These are phyloP conservation scores for Notoglanidium macrostoma DNA, from an alignment of 2,797 vertebrate genomes.

Conservation along the genomic window DNA sequence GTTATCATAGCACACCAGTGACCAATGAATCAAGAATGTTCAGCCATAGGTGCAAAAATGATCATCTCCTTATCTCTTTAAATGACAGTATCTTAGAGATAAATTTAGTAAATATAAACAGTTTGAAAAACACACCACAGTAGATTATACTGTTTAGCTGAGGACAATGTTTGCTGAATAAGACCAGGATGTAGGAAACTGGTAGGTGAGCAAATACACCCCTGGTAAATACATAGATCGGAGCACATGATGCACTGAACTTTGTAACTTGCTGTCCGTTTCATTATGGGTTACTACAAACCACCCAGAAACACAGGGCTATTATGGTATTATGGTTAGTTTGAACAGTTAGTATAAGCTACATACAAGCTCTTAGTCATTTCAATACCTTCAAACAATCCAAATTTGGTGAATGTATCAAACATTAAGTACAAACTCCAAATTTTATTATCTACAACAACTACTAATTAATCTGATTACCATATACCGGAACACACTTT, in stretches of 20 bases:
- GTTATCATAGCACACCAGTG: neutral
- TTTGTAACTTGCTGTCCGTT: conserved; percentile 22
- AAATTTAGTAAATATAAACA: neutral
- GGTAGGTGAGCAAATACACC: conserved; percentile 68
- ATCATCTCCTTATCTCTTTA: neutral
- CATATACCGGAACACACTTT: neutral
- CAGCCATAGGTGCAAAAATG: neutral
- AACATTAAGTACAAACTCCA: neutral
- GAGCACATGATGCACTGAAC: conserved; percentile 51
- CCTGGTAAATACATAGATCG: conserved; percentile 66
- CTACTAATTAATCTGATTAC: neutral
- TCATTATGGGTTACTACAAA: neutral
- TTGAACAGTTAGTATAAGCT: neutral
- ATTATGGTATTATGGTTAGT: neutral
- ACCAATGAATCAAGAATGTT: neutral
- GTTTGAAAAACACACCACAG: neutral
- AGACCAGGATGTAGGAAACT: conserved; percentile 74
- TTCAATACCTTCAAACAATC: neutral
- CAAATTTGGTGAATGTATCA: neutral
- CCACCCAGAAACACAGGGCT: neutral
- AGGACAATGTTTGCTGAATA: conserved; percentile 43
- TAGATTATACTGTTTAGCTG: conserved; percentile 15
- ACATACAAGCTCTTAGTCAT: neutral
- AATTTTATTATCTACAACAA: neutral
- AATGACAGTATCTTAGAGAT: neutral